Evolutionary conservation across 2,113 vertebrate species (phyloP).

Genomic region (Platysternon megacephalum): DNA sequence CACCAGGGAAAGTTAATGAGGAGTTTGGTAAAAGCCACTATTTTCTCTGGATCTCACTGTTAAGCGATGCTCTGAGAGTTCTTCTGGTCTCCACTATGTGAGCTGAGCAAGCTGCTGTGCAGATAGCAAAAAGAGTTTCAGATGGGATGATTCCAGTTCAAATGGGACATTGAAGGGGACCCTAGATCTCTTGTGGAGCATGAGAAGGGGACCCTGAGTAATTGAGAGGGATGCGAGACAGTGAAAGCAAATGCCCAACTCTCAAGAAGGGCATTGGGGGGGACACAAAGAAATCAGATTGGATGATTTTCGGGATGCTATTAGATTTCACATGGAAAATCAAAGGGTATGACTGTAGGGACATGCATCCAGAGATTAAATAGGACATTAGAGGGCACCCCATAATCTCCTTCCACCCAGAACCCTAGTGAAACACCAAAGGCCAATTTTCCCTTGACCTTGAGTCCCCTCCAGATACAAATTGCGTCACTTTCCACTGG

Average conservation of each 20-base stretch:
- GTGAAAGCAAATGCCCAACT: neutral
- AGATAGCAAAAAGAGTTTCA: neutral
- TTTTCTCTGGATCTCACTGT: neutral
- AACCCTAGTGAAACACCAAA: neutral
- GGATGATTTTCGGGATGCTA: neutral
- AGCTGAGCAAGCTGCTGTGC: neutral
- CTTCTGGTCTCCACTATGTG: neutral
- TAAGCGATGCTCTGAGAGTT: neutral
- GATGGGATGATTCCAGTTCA: neutral
- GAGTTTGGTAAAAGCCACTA: neutral
- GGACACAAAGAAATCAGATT: accelerated
- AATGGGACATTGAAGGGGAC: neutral
- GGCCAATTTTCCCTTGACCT: neutral
- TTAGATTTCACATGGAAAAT: neutral
- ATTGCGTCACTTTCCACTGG: neutral
- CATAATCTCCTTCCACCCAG: neutral
- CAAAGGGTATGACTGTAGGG: neutral
- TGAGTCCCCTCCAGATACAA: accelerated
- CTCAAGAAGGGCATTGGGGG: neutral
- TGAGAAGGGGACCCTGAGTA: neutral
- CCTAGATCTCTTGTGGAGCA: neutral
- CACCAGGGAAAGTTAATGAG: conserved; percentile 38
- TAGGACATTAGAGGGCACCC: neutral
- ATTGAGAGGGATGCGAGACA: neutral
- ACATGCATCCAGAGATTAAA: neutral